Evolutionary conservation across 1,140 invertebrate genomes (phyloP), one percentile per base, ranked within the genome.

Genomic region (Nephila pilipes): DNA sequence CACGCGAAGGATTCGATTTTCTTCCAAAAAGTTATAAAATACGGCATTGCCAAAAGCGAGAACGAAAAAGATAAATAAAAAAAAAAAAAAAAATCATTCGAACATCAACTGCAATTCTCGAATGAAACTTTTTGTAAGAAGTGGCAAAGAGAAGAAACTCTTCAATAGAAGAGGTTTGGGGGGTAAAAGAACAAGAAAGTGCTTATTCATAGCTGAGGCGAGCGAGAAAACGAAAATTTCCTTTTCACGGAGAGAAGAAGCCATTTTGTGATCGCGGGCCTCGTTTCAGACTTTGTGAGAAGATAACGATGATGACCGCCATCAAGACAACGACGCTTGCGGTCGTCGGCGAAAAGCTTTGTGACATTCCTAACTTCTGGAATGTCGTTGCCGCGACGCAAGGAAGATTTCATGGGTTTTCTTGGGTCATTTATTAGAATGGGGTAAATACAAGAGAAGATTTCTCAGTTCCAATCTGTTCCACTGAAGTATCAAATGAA

Each of bases 271-370:
- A 46, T 46, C 3, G 46, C 12, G 46, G 46, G 46, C 46, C 2
- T 46, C 46, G 46, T 46, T 46, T 0, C 6, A 46, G 46, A 46
- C 46, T 46, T 6, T 46, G 46, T 46, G 46, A 10, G 46, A 46
- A 10, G 46, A 46, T 46, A 46, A 65, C 25, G 63, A 25, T 65
- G 63, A 65, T 65, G 63, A 25, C 25, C n/a, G n/a, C 63, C 25
- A 65, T 65, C 63, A 65, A 65, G 63, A 65, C 8, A 65, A 65
- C 63, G 63, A 65, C 63, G 25, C 63, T 65, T n/a, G 10, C n/a
- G 63, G n/a, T 25, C n/a, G n/a, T 25, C 22, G 22, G 25, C 12
- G 25, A 65, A 65, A 25, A n/a, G n/a, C 8, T 25, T 65, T n/a
- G n/a, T n/a, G 25, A n/a, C 8, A 22, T 25, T 65, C 25, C 25